A percentile compares a stretch with the other conserved stretches of the same genome.
Evolutionary conservation across 2,797 vertebrate genomes (phyloP).

Genomic region (Pteronotus mesoamericanus): DNA sequence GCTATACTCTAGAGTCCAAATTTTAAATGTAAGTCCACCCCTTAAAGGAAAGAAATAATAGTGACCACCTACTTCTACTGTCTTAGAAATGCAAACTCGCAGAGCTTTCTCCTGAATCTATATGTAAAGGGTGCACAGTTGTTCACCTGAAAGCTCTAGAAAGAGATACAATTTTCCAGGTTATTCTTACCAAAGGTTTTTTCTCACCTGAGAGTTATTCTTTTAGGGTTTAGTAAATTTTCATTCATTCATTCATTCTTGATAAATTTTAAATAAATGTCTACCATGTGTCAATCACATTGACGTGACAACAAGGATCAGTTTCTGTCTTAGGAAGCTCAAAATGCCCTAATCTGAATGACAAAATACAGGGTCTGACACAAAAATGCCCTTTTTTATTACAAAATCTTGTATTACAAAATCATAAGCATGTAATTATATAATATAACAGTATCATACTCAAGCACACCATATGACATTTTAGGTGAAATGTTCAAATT

Average conservation of each 20-base stretch:
- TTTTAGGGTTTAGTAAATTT: neutral
- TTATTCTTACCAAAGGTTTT: neutral
- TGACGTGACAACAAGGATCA: neutral
- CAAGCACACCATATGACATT: no score
- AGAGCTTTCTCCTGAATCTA: neutral
- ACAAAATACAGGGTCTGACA: neutral
- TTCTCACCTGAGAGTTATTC: neutral
- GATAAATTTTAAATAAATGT: neutral
- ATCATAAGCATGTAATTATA: no score
- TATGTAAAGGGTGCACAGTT: neutral
- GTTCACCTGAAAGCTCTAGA: neutral
- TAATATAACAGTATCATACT: no score
- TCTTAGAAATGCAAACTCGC: neutral
- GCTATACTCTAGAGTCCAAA: neutral
- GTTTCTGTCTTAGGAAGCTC: neutral
- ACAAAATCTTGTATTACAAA: no score
- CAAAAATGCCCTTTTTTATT: no score
- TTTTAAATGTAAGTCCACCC: conserved; percentile 26
- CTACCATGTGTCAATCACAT: neutral
- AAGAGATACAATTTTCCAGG: neutral
- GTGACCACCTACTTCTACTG: neutral
- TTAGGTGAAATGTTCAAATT: no score
- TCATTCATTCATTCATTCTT: neutral
- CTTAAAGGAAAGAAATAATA: neutral
- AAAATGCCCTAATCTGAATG: neutral